Conservation (phyloP, 2,888 invertebrate genomes). For the Melinaea marsaeus region DNA sequence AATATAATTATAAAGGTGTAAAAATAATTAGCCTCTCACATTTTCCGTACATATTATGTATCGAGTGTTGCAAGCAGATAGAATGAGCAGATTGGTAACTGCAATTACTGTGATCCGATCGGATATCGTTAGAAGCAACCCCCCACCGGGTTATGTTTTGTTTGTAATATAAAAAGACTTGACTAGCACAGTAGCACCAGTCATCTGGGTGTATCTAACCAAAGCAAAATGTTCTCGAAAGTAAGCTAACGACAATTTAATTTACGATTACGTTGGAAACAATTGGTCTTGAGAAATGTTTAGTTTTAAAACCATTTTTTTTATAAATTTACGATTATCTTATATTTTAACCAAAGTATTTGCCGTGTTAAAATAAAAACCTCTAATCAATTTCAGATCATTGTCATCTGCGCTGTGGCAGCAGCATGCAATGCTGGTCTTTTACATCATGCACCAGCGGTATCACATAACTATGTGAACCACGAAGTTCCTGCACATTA, state of each 20-base stretch:
- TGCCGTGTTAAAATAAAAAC: not conserved
- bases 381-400: conserved; percentile 44
- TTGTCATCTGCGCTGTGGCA: conserved; percentile 56
- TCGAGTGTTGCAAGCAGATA: conserved; percentile 64
- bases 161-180: conserved; percentile 76
- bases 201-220: conserved; percentile 64
- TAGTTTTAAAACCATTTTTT: not conserved
- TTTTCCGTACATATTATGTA: conserved; percentile 61
- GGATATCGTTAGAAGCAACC: conserved; percentile 72
- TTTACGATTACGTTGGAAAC: conserved; percentile 13
- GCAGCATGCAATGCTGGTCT: conserved; percentile 64
- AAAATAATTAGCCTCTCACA: conserved; percentile 41
- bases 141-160: conserved; percentile 59
- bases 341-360: no score
- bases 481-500: conserved; percentile 58
- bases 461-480: conserved; percentile 68
- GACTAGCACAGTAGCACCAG: conserved; percentile 64
- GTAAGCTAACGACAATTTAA: conserved; percentile 48
- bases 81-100: conserved; percentile 70
- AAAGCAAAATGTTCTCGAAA: conserved; percentile 74
- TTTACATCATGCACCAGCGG: conserved; percentile 66
- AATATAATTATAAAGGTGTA: conserved; percentile 29
- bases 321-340: not conserved
- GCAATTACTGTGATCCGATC: conserved; percentile 74
- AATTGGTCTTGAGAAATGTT: not conserved